Base-by-base conservation (phyloP, 2,113 vertebrate genomes). In the Nycticebus coucang region DNA sequence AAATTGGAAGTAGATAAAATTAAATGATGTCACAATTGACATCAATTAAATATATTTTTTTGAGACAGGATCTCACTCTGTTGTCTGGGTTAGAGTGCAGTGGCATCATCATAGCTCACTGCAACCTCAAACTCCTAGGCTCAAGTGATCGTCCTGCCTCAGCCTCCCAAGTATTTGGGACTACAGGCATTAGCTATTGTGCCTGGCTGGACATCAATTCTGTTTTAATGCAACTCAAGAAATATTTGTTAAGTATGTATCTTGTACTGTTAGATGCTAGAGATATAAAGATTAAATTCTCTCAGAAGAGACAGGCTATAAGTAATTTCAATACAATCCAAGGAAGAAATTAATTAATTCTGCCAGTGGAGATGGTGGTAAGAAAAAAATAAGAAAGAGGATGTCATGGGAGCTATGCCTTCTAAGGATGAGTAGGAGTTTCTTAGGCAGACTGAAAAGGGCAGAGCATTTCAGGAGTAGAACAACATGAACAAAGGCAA, bases 1-100 rank as follows among this genome's bases (percentile, higher is more conserved):
- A 21, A 62, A 13, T 26, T 94, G 50, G 35, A 92, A 88, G 45
- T 55, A 86, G 60, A 71, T 79, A 79, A 89, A 62, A 95, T 89
- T 35, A 85, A 62, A 88, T 81, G 35, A 81, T 77, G 35, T 60
- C 59, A 82, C 75, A 72, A 79, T 64, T 13, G 19, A 75, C 60
- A 79, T 74, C 18, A 91, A 84, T 83, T 81, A 86, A 55, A 64
- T 64, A 28, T 64, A 28, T 62, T 12, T 64, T 64, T 64, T 64
- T 64, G 62, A 64, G 62, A 64, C 24, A 64, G 11, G 11, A 22
- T 13, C 62, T 64, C 26, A 28, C 26, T 64, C 62, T 28, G 62
- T 28, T 64, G 62, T 26, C 24, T 4, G 4, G 62, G 62, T 11
- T 64, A 12, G 24, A 64, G 26, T 64, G 26, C 62, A 64, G 62